Conservation (phyloP, 2,113 vertebrate species). For the Oxyruncus cristatus region DNA sequence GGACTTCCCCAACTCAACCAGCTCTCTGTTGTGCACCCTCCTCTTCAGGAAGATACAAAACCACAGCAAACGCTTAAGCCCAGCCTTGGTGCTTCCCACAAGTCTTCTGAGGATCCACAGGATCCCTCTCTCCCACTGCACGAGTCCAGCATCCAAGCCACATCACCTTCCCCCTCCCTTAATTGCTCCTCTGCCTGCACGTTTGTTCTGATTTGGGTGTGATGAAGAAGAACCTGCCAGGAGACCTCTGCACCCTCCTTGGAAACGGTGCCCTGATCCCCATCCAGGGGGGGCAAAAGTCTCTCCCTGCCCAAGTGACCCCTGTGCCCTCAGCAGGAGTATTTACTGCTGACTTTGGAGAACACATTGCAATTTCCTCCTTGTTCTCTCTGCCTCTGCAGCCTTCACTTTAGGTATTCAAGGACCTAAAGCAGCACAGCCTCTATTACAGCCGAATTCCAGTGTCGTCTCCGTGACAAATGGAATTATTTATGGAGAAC, state of each 20-base stretch:
- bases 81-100: neutral
- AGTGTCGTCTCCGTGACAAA: neutral
- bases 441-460: neutral
- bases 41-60: neutral
- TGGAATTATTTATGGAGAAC: neutral
- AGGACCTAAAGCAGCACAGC: neutral
- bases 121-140: neutral
- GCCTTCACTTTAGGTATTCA: neutral
- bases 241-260: neutral
- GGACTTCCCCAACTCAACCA: neutral
- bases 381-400: neutral
- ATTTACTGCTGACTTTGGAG: neutral
- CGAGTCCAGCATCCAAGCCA: neutral
- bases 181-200: neutral
- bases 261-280: neutral
- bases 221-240: neutral
- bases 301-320: neutral
- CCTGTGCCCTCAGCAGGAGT: neutral
- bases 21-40: neutral
- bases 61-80: fast-evolving
- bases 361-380: neutral
- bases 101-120: neutral
- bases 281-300: neutral
- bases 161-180: neutral
- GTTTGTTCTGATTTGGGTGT: neutral